Evolutionary conservation across 1,140 invertebrate genomes (phyloP).

Genomic region (Scaptomyza pallida): DNA sequence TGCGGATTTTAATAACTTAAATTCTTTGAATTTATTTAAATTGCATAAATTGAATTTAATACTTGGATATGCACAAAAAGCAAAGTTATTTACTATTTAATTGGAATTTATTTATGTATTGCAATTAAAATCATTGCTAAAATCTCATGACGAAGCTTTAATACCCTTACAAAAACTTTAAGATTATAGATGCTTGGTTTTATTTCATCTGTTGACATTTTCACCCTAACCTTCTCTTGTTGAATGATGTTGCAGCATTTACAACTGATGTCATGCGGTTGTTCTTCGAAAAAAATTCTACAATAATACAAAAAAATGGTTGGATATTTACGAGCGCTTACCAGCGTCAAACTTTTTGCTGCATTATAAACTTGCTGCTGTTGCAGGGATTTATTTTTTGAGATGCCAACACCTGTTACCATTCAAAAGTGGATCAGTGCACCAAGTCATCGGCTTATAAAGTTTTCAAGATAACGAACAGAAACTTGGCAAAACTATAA

Average conservation of each 20-base stretch:
- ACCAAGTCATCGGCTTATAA: slow-evolving; percentile 56
- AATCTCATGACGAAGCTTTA: neutral
- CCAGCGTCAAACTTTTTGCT: slow-evolving; percentile 48
- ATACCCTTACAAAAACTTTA: neutral
- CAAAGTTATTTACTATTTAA: slow-evolving; percentile 2
- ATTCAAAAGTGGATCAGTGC: slow-evolving; percentile 65
- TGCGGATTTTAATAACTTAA: slow-evolving; percentile 12
- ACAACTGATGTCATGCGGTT: neutral
- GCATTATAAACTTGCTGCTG: slow-evolving; percentile 15
- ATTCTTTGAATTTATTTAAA: neutral
- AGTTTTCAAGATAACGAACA: slow-evolving; percentile 41
- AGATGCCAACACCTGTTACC: slow-evolving; percentile 70
- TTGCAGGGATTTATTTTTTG: slow-evolving; percentile 30
- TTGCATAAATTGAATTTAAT: slow-evolving; percentile 6
- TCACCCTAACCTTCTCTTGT: neutral
- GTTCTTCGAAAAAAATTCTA: neutral
- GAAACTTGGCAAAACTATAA: slow-evolving; percentile 61
- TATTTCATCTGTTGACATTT: neutral
- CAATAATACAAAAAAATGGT: slow-evolving; percentile 41
- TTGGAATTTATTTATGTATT: slow-evolving; percentile 35
- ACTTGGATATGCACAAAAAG: neutral
- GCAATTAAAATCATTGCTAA: slow-evolving; percentile 2
- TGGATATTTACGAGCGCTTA: slow-evolving; percentile 47
- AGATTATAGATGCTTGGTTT: neutral
- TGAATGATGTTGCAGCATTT: neutral